Base-by-base conservation (phyloP, 2,113 vertebrate species). In the Saccopteryx leptura region DNA sequence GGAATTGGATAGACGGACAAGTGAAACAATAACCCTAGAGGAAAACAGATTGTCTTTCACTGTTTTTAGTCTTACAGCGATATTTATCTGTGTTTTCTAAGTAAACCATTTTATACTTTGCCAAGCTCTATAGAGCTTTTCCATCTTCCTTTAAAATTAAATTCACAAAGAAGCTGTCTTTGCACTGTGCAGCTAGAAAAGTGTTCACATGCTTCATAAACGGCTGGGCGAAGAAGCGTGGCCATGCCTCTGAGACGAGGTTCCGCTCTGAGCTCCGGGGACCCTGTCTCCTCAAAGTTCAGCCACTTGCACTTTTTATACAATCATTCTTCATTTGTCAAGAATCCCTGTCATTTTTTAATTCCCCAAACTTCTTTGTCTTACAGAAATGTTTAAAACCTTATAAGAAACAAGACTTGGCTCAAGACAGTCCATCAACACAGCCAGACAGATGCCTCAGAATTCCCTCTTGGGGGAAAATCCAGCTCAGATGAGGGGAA, bases 101-200 rank as follows among this genome's bases (percentile, higher is more conserved):
- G 68, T 10, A 93, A 91, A 79, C 18, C 26, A 88, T 86, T 91
- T 85, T 83, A 48, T 68, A 84, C 24, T 39, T 90, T 82, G 80
- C 74, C 89, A 81, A 85, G 39, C 24, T 95, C 60, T 52, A 81
- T 0, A 68, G 54, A 83, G 24, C 2, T 46, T 90, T 94, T 71
- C n/a, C 85, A 88, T 63, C 31, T 90, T 87, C 39, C 79, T 86
- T 82, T 95, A 91, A 96, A 93, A 96, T 94, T 69, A 95, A 95
- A 85, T 63, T 94, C 86, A 82, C 39, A 72, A 85, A 90, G 88
- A n/a, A 72, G 58, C 31, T 74, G 68, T 31, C 58, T 81, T 52
- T 79, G 76, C 33, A 74, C 2, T 18, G 24, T 61, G 65, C 18
- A 75, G 74, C 14, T 48, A 50, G 75, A 80, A 82, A 88, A 90